A percentile compares a stretch with the other conserved stretches of the same genome.
phyloP scores from a whole-genome alignment of 2,888 invertebrate species.

The Acanthococcus lagerstroemiae region DNA sequence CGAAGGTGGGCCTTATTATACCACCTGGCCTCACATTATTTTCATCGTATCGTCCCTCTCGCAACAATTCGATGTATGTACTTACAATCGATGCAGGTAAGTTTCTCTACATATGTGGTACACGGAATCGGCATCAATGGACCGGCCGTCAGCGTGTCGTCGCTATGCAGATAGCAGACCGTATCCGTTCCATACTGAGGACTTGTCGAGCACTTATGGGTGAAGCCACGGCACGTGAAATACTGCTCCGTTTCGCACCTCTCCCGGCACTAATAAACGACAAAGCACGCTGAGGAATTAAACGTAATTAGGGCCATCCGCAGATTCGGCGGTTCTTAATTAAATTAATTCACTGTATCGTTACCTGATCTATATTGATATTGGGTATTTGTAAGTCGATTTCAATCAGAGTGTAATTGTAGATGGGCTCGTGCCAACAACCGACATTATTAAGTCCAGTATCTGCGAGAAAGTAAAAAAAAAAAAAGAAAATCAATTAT shows the following conservation, averaged over 20 bases:
- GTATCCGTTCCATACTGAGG: slow-evolving; percentile 34
- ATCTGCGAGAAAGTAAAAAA: not conserved
- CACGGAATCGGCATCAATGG: slow-evolving; percentile 51
- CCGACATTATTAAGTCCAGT: slow-evolving; percentile 9
- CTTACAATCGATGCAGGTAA: slow-evolving; percentile 74
- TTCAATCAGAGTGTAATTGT: slow-evolving; percentile 36
- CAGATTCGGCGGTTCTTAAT: too few species aligned
- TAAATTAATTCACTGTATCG: too few species aligned
- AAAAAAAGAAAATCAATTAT: slow-evolving; percentile 1
- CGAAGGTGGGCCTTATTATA: too few species aligned
- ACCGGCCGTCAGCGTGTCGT: slow-evolving; percentile 69
- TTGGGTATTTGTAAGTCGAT: slow-evolving; percentile 36
- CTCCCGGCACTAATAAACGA: slow-evolving; percentile 43
- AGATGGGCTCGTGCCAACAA: slow-evolving; percentile 38
- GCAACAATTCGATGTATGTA: slow-evolving; percentile 33
- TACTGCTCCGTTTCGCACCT: slow-evolving; percentile 53
- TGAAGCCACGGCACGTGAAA: slow-evolving; percentile 65
- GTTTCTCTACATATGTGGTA: slow-evolving; percentile 63
- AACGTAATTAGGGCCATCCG: not conserved
- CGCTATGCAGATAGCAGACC: slow-evolving; percentile 64
- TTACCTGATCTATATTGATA: slow-evolving; percentile 36
- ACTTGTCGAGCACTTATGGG: slow-evolving; percentile 39
- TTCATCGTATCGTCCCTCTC: too few species aligned
- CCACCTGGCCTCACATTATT: too few species aligned
- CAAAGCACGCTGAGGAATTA: not conserved